Conservation (phyloP, 2,888 invertebrate species). For the Melieria omissa region DNA sequence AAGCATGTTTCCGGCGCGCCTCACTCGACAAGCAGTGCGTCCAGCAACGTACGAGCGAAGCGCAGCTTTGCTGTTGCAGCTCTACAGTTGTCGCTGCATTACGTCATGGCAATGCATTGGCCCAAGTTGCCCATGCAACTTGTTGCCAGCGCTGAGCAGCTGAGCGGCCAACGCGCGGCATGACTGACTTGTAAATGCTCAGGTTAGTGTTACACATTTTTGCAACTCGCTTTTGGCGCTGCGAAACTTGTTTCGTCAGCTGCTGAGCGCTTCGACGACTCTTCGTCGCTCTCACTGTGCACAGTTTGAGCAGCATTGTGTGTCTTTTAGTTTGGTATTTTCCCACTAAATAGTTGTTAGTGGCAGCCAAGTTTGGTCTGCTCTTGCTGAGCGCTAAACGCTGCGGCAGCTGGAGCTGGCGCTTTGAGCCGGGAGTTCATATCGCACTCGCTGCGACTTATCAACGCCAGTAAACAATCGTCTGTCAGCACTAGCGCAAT, state of each 20-base stretch:
- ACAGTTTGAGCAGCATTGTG: background rate
- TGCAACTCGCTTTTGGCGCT: conserved; percentile 7
- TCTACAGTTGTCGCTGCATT: conserved; percentile 1
- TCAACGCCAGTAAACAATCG: conserved; percentile 55
- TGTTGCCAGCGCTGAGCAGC: too few species aligned
- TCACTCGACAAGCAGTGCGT: conserved; percentile 11
- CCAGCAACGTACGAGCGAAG: conserved; percentile 6
- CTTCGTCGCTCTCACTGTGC: background rate
- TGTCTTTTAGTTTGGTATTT: too few species aligned
- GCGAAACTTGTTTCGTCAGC: conserved; percentile 17
- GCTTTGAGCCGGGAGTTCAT: conserved; percentile 41
- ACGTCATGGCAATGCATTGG: background rate
- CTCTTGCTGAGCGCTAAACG: background rate
- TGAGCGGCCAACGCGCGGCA: too few species aligned
- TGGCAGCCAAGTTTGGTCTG: conserved; percentile 5
- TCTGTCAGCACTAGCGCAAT: conserved; percentile 45
- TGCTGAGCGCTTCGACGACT: conserved; percentile 4
- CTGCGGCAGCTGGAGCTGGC: background rate
- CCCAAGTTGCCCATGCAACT: background rate
- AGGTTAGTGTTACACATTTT: conserved; percentile 37
- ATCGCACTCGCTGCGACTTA: conserved; percentile 52
- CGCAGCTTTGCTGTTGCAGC: conserved; percentile 5
- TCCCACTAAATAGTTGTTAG: background rate
- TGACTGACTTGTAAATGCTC: too few species aligned
- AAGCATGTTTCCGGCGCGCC: conserved; percentile 35